These are phyloP conservation scores for Nannospalax galili DNA, from an alignment of 2,113 vertebrate genomes.

Conservation along the genomic window DNA sequence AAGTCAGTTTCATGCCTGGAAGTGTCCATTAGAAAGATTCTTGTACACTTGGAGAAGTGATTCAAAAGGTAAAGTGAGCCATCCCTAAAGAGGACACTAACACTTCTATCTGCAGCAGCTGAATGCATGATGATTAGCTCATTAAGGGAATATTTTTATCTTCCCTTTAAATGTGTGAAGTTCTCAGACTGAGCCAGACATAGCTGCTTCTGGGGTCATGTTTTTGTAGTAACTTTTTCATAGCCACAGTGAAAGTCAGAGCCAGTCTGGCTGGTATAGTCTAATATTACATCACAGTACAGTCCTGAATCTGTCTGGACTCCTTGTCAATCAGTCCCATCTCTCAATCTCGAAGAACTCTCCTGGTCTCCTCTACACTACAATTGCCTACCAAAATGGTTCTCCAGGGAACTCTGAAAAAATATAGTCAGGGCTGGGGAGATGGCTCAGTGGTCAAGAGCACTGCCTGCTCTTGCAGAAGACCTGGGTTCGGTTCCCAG, in stretches of 20 bases:
- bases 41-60: not conserved
- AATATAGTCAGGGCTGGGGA: not conserved
- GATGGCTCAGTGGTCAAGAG: too few species aligned
- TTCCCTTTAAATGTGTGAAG: constrained; percentile 32
- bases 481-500: too few species aligned
- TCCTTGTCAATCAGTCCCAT: not conserved
- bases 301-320: not conserved
- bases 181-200: constrained; percentile 54
- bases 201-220: not conserved
- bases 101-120: not conserved
- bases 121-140: not conserved
- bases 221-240: constrained; percentile 49
- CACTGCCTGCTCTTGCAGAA: too few species aligned
- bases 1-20: constrained; percentile 26
- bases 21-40: not conserved
- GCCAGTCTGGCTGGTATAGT: not conserved
- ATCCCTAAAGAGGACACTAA: not conserved
- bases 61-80: not conserved
- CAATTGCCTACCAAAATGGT: not conserved
- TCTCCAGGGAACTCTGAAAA: not conserved
- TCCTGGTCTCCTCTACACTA: not conserved
- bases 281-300: not conserved
- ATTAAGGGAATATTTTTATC: constrained; percentile 22
- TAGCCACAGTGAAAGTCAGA: constrained; percentile 16
- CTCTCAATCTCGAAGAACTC: not conserved